Percentiles rank a stretch among this genome's conserved stretches.
Evolutionary conservation across 53 echinoderm and acorn worm species (phyloP).

Genomic region (Stichopus horrens): DNA sequence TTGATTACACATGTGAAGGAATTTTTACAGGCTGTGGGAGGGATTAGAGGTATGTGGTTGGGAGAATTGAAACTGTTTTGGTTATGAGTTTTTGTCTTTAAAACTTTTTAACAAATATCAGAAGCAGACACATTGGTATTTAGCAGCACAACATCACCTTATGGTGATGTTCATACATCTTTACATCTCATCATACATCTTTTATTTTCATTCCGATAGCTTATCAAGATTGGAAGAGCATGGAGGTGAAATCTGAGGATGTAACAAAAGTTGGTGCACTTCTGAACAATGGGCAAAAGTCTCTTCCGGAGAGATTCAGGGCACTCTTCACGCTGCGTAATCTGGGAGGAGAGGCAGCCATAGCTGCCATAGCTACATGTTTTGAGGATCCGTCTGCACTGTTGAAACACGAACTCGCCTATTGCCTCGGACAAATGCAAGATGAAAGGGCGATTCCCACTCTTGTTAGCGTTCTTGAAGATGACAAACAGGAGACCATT

Average conservation of each 20-base stretch:
- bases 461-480: conserved; percentile 64
- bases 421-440: conserved; percentile 98
- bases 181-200: not conserved
- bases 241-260: conserved; percentile 49
- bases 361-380: conserved; percentile 66
- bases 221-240: not conserved
- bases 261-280: conserved; percentile 69
- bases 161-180: not conserved
- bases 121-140: no score
- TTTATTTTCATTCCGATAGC: not conserved
- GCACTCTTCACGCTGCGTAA: conserved; percentile 94
- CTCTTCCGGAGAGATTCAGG: conserved; percentile 85
- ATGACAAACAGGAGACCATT: conserved; percentile 80
- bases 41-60: no score
- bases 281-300: conserved; percentile 58
- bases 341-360: conserved; percentile 79
- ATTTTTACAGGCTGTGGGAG: no score
- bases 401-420: conserved; percentile 92
- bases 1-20: no score
- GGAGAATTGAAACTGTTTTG: no score
- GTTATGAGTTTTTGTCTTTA: no score
- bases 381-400: conserved; percentile 83
- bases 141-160: not conserved
- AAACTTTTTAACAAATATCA: no score
- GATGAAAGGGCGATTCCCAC: conserved; percentile 79